phyloP scores from a whole-genome alignment of 2,113 vertebrate species.

The Aldabrachelys gigantea region DNA sequence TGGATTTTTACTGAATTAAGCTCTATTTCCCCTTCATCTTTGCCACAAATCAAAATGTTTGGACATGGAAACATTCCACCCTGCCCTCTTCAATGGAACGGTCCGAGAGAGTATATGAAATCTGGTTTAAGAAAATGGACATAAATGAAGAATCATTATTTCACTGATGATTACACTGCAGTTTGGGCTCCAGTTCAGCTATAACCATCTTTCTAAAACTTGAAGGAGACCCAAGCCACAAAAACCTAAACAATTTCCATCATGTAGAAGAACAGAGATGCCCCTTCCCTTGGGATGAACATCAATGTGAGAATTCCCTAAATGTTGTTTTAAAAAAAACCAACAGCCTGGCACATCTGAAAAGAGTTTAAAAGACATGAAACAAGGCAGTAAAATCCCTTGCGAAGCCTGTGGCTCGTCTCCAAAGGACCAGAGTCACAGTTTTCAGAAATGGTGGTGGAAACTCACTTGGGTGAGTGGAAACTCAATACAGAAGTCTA shows the following conservation, averaged over 20 bases:
- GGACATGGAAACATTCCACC: constrained; percentile 54
- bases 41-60: constrained; percentile 65
- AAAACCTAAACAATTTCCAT: constrained; percentile 47
- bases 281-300: constrained; percentile 35
- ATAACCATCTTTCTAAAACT: constrained; percentile 46
- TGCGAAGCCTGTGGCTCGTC: constrained; percentile 14
- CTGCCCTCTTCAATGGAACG: constrained; percentile 57
- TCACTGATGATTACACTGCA: constrained; percentile 49
- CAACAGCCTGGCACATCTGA: not conserved
- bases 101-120: constrained; percentile 27
- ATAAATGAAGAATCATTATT: constrained; percentile 69
- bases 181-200: constrained; percentile 55
- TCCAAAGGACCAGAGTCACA: constrained; percentile 1
- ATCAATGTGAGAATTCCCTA: constrained; percentile 36
- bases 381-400: not conserved
- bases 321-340: not conserved
- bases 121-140: constrained; percentile 62
- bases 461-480: not conserved
- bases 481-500: not conserved
- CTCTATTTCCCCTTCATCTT: constrained; percentile 54
- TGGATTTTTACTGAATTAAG: constrained; percentile 54
- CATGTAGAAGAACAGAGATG: constrained; percentile 52
- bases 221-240: constrained; percentile 25
- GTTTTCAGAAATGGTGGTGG: not conserved
- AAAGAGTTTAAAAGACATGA: not conserved